Conservation (phyloP, 2,797 vertebrate genomes). For the Australoheros facetus region DNA sequence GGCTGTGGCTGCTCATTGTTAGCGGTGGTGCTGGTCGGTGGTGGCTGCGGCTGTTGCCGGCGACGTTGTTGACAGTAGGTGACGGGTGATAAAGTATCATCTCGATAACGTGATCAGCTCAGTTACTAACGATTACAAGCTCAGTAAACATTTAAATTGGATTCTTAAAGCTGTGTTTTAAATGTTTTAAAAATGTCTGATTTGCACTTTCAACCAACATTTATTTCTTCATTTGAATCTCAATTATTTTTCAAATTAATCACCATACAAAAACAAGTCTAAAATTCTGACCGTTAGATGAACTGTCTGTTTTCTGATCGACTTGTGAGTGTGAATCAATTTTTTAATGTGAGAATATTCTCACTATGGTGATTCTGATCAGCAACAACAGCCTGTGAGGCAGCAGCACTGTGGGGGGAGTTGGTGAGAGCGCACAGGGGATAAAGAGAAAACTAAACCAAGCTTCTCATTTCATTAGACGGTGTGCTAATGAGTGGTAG, state of each 20-base stretch:
- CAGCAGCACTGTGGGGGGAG: background rate
- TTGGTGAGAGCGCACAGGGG: fast-evolving
- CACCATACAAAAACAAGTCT: background rate
- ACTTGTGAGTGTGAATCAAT: background rate
- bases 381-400: background rate
- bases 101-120: background rate
- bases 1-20: no score
- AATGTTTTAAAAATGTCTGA: background rate
- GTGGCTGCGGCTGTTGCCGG: no score
- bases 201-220: no score
- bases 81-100: background rate
- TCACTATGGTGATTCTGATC: background rate
- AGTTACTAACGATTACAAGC: no score
- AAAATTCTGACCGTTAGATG: background rate
- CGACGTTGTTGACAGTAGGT: background rate
- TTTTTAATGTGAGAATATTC: background rate
- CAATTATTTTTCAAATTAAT: background rate
- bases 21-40: no score
- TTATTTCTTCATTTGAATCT: background rate
- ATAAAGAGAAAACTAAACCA: background rate
- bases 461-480: conserved; percentile 4
- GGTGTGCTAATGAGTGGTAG: conserved; percentile 25
- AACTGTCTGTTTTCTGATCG: background rate
- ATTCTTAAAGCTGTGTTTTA: background rate
- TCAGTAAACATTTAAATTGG: background rate